These are phyloP conservation scores for Sylvilagus floridanus DNA, from an alignment of 2,797 vertebrate genomes.

Conservation along the genomic window DNA sequence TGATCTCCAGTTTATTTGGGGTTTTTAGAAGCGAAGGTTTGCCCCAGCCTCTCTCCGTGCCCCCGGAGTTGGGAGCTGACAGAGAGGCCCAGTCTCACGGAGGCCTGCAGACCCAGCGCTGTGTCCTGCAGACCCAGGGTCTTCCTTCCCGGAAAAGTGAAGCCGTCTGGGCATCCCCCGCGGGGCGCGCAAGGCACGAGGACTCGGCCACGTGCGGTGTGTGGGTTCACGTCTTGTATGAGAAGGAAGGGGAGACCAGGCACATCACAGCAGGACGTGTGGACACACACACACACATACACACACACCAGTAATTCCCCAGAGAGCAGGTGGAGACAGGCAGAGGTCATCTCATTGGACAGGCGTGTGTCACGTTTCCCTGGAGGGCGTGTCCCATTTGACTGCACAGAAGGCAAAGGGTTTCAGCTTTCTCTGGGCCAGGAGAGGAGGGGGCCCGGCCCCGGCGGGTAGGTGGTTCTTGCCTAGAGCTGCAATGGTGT, in stretches of 20 bases:
- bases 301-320: neutral
- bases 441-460: neutral
- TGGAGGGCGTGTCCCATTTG: neutral
- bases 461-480: neutral
- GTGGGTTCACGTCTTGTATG: too few species aligned
- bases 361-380: rapidly evolving
- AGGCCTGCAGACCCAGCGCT: neutral
- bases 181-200: neutral
- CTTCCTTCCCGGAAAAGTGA: neutral
- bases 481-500: rapidly evolving
- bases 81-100: neutral
- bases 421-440: neutral
- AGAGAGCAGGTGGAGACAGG: neutral
- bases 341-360: neutral
- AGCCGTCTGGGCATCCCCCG: neutral
- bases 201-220: neutral
- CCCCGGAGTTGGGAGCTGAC: too few species aligned
- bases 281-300: too few species aligned
- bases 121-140: neutral
- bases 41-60: too few species aligned
- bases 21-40: neutral
- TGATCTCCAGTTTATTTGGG: neutral
- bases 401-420: neutral
- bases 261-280: neutral
- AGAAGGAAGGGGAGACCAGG: conserved; percentile 15